A percentile compares a stretch with the other conserved stretches of the same genome.
These are phyloP conservation scores for Diplodus puntazzo DNA, from an alignment of 2,797 vertebrate genomes.

Conservation along the genomic window DNA sequence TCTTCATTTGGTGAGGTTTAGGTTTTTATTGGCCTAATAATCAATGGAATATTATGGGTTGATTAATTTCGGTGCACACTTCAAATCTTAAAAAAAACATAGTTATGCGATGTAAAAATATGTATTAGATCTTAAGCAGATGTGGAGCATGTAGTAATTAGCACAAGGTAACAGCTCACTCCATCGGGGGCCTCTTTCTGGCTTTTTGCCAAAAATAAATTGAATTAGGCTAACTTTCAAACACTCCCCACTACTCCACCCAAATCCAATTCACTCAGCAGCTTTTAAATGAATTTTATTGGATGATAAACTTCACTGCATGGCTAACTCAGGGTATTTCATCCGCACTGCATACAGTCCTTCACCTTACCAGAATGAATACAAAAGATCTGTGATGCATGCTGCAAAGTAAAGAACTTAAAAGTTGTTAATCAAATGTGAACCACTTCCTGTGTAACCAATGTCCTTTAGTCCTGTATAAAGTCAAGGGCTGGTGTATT, in stretches of 20 bases:
- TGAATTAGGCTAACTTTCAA: conserved; percentile 11
- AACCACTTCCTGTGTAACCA: background rate
- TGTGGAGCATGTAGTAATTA: background rate
- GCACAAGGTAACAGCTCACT: background rate
- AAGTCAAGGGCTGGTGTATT: background rate
- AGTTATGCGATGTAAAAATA: background rate
- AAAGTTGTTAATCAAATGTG: conserved; percentile 9
- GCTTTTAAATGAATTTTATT: conserved; percentile 22
- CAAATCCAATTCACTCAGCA: conserved; percentile 27
- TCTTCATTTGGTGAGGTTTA: no score
- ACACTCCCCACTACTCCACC: background rate
- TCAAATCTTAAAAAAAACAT: background rate
- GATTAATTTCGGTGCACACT: no score
- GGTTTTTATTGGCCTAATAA: no score
- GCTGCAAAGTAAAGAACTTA: conserved; percentile 11
- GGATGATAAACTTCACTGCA: conserved; percentile 11
- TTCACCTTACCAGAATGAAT: background rate
- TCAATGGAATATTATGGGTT: no score
- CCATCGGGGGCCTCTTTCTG: background rate
- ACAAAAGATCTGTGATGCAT: background rate
- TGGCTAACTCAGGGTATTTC: background rate
- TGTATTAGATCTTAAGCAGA: background rate
- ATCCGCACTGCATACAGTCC: background rate
- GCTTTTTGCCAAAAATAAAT: conserved; percentile 11
- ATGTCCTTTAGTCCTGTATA: background rate